A percentile compares a stretch with the other conserved stretches of the same genome.
Conservation (phyloP, 2,888 invertebrate species). For the Tipula lateralis region DNA sequence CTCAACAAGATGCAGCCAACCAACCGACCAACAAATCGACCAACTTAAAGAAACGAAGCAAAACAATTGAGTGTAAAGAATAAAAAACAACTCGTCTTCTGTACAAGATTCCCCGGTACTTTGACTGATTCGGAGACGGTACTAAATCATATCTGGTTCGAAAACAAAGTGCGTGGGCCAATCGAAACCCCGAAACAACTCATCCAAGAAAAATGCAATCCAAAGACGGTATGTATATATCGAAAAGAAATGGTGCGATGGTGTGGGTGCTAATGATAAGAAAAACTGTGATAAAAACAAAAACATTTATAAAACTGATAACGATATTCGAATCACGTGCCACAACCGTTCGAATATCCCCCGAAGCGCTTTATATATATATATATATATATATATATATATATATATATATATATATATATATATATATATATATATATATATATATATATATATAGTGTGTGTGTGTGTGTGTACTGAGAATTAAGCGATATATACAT, state of each 20-base stretch:
- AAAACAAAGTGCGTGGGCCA: no score
- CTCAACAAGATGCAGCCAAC: not conserved
- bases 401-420: no score
- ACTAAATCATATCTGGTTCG: no score
- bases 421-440: not conserved
- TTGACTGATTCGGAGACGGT: no score
- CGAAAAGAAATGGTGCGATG: not conserved
- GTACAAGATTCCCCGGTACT: no score
- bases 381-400: not conserved
- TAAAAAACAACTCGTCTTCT: not conserved
- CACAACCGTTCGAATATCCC: not conserved
- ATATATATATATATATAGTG: not conserved
- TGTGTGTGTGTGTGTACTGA: not conserved
- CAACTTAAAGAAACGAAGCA: not conserved
- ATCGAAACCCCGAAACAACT: no score
- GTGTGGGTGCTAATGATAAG: not conserved
- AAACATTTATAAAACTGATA: not conserved
- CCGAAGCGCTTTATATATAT: not conserved
- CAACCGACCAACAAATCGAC: not conserved
- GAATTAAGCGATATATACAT: not conserved
- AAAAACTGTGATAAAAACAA: not conserved
- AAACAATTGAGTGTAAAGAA: not conserved
- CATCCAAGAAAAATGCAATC: not conserved
- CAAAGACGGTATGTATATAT: not conserved
- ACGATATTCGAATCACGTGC: not conserved